Evolutionary conservation across 2,113 vertebrate species (phyloP).

Genomic region (Bostrychus sinensis): DNA sequence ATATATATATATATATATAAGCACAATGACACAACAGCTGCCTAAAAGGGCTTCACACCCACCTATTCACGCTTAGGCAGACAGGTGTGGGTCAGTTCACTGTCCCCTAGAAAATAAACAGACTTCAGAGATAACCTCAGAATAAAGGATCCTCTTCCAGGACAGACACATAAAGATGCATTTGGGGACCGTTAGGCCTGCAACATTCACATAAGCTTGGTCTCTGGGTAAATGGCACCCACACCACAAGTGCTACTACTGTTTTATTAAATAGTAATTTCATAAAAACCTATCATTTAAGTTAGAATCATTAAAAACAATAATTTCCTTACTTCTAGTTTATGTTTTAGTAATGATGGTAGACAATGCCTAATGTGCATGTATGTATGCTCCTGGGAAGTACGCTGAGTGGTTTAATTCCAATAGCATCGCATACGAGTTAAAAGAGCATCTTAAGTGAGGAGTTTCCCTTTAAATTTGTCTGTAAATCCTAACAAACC

Average conservation of each 20-base stretch:
- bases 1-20: no score
- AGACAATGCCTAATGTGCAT: not conserved
- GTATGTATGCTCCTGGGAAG: not conserved
- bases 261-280: not conserved
- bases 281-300: not conserved
- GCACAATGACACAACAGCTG: no score
- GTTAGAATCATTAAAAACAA: not conserved
- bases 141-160: no score
- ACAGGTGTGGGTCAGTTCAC: no score
- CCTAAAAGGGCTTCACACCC: no score
- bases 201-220: no score
- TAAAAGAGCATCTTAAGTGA: slow-evolving; percentile 33
- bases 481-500: slow-evolving; percentile 30
- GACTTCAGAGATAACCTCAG: no score
- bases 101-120: no score
- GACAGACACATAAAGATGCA: no score
- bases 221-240: no score
- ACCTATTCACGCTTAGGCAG: no score
- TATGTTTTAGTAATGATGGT: not conserved
- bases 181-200: no score
- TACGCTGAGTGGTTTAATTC: not conserved
- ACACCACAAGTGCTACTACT: not conserved
- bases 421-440: slow-evolving; percentile 1
- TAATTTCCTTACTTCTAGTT: not conserved
- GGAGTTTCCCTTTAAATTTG: slow-evolving; percentile 22